These are phyloP conservation scores for Pogonognathellus flavescens DNA, from an alignment of 1,140 invertebrate species.

Conservation along the genomic window DNA sequence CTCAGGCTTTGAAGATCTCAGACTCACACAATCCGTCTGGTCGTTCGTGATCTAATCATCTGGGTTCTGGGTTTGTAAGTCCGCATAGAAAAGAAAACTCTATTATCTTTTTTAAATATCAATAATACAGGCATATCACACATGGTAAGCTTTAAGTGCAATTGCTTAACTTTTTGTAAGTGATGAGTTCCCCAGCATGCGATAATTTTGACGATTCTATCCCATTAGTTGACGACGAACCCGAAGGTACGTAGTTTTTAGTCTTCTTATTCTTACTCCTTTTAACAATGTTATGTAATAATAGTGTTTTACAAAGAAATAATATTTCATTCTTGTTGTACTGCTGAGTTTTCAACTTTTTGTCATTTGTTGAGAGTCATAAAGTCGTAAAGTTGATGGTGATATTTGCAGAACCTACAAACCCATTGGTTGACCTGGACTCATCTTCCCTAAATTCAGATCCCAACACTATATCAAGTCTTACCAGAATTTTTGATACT, in stretches of 20 bases:
- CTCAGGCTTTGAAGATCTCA: slow-evolving; percentile 21
- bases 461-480: slow-evolving; percentile 54
- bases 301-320: not conserved
- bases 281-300: not conserved
- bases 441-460: slow-evolving; percentile 54
- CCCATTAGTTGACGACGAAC: slow-evolving; percentile 90
- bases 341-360: no score
- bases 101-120: slow-evolving; percentile 14
- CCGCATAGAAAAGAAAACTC: not conserved
- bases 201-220: slow-evolving; percentile 81
- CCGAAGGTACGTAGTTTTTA: slow-evolving; percentile 78
- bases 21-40: slow-evolving; percentile 17
- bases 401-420: not conserved
- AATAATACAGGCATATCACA: slow-evolving; percentile 23
- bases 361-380: no score
- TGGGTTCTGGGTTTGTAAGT: not conserved
- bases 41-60: slow-evolving; percentile 25
- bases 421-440: slow-evolving; percentile 41
- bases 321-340: not conserved
- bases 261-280: not conserved
- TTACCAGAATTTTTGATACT: slow-evolving; percentile 84
- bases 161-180: not conserved
- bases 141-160: slow-evolving; percentile 3
- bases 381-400: not conserved
- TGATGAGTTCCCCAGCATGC: slow-evolving; percentile 58